Base-by-base conservation (phyloP, 2,113 vertebrate species). In the Parotia lawesii region DNA sequence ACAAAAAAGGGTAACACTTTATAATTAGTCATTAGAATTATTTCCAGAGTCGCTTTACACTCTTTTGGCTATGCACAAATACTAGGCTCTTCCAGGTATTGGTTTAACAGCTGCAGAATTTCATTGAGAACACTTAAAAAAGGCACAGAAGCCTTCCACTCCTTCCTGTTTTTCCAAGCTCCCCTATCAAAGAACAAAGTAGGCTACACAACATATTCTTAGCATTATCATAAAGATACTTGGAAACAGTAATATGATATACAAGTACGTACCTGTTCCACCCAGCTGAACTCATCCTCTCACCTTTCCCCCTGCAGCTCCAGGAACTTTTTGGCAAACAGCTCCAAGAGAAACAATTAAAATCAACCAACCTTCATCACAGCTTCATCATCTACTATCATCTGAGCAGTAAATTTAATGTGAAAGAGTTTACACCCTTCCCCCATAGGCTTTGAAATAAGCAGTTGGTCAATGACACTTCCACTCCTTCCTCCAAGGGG, bases 161-260 rank as follows among this genome's bases (percentile, higher is more conserved):
- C 23, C 27, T 33, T 21, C 21, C 33, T 6, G 8, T 11, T 64
- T 44, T 54, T 37, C 44, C 57, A 64, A 60, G 37, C 20, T 37
- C 5, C 35, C 35, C 20, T 7, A 45, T 24, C 75, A 24, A 58
- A 57, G 20, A 37, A 40, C 21, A 45, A 64, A 72, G 9, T 0
- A 42, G 28, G 42, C 17, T 37, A 53, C 10, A 7, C 17, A 40
- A 47, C 1, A 1, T 24, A 19, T 62, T 60, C 37, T 48, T 38
- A 11, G 6, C 2, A 2, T 24, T 33, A 38, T 17, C 31, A 44
- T 27, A 18, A 80, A 15, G 47, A 38, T 12, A 81, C 3, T 1
- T 37, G 24, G 29, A 37, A 82, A 40, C 15, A 51, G 1, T 15
- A 66, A 24, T 10, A 28, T 0, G 1, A 53, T 15, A 45, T 0